phyloP scores from a whole-genome alignment of 2,888 invertebrate species.

The Torymus texanus region DNA sequence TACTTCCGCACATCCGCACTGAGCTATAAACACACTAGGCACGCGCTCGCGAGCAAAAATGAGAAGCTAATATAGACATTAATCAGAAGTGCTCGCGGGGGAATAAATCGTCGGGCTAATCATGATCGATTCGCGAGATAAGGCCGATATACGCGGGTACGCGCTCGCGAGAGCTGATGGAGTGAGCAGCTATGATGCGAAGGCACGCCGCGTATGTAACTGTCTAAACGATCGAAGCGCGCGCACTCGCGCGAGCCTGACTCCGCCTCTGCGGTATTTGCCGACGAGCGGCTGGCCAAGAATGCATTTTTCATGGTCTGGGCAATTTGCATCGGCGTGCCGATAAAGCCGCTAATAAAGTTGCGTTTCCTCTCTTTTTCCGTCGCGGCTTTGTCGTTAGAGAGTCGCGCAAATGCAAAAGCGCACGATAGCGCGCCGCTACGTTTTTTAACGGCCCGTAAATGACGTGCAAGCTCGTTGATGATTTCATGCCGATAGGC shows the following conservation, averaged over 20 bases:
- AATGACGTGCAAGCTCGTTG: not conserved
- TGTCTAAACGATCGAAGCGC: constrained; percentile 40
- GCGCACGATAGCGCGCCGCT: not conserved
- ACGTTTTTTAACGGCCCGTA: constrained; percentile 1
- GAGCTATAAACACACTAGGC: not conserved
- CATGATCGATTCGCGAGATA: constrained; percentile 43
- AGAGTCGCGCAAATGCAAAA: constrained; percentile 27
- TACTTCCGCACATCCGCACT: constrained; percentile 1
- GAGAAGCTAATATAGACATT: constrained; percentile 46
- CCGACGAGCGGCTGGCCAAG: constrained; percentile 10
- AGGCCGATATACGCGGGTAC: constrained; percentile 3
- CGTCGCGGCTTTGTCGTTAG: not conserved
- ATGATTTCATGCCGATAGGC: constrained; percentile 5
- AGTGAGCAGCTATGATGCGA: constrained; percentile 21
- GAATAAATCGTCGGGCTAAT: constrained; percentile 44
- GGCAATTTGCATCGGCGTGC: constrained; percentile 42
- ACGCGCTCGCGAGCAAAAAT: constrained; percentile 15
- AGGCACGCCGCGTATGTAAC: constrained; percentile 41
- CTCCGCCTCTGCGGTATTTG: constrained; percentile 24
- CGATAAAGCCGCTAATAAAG: constrained; percentile 50
- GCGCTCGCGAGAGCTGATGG: not conserved
- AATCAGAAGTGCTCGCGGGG: constrained; percentile 30
- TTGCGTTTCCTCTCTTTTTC: constrained; percentile 29
- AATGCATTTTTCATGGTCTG: constrained; percentile 40
- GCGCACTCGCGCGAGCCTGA: not conserved